Base-by-base conservation (phyloP, 1,140 invertebrate genomes). In the Drosophila obscura region DNA sequence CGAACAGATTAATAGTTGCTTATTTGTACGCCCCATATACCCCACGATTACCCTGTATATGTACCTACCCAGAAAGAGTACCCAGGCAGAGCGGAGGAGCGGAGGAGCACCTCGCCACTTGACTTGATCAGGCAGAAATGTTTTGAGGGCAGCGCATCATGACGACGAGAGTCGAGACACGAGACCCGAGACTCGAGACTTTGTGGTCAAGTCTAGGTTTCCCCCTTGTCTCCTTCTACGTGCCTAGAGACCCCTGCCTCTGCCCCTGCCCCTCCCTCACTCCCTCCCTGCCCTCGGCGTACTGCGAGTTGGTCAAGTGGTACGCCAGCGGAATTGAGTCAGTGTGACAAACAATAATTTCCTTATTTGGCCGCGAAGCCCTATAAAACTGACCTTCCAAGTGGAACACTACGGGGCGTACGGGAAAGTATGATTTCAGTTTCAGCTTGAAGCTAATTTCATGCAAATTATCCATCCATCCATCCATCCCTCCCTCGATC, bases 321-420 rank as follows among this genome's bases (percentile, higher is more conserved):
- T 67, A 4, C 11, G 11, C 11, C 72, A 60, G 77, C 63, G 66
- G 77, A 85, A 87, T 76, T 87, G 75, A 88, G 82, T 88, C 83
- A 85, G 83, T 88, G 82, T 87, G 82, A 85, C 82, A 85, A 85
- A 87, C 83, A 87, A 88, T 76, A 79, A 68, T 88, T 82, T 52
- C 69, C 76, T 64, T 72, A 59, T 64, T 77, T 66, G 66, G 45
- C 62, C 57, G 53, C 48, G 68, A 72, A 52, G 48, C 26, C 44
- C 22, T 66, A 69, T 45, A 44, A 64, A 58, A 41, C 52, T 35
- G 71, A 77, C 39, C 73, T 77, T 81, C 52, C 65, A 19, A 48
- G 28, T 31, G 44, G 63, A 35, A 11, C 67, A 41, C 66, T 35
- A 11, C 35, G 35, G 35, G 35, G 35, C 9, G 35, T 39, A 13